Evolutionary conservation across 2,113 vertebrate genomes (phyloP).

Genomic region (Sturnira hondurensis): DNA sequence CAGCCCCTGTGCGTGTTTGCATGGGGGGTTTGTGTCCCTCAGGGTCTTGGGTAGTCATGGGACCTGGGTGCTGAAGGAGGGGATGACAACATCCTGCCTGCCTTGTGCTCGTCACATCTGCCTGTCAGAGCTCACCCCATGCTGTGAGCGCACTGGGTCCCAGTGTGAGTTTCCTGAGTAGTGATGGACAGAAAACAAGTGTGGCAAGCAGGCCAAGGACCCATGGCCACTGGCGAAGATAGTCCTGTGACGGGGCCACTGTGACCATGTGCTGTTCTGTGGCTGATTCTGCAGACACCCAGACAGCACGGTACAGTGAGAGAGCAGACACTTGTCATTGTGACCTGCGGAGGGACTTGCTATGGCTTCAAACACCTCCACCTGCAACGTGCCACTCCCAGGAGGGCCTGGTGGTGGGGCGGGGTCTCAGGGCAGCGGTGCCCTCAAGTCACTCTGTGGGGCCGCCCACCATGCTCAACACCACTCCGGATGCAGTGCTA

Average conservation of each 20-base stretch:
- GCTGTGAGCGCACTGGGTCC: accelerated
- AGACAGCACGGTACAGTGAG: background rate
- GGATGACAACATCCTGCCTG: accelerated
- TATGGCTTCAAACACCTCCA: background rate
- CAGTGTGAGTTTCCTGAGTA: background rate
- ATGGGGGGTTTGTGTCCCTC: accelerated
- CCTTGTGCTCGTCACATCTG: background rate
- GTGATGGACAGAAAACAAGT: background rate
- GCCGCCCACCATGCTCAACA: accelerated
- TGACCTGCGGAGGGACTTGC: accelerated
- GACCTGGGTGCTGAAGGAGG: background rate
- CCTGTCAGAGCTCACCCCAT: accelerated
- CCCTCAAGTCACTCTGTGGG: background rate
- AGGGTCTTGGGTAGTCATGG: background rate
- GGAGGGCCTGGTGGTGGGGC: background rate
- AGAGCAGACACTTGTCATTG: accelerated
- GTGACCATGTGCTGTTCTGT: background rate
- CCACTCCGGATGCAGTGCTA: accelerated
- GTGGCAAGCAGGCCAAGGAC: too few relatives aligned
- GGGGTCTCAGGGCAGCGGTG: background rate
- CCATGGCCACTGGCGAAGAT: accelerated
- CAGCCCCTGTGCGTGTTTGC: background rate
- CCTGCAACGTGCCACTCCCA: too few relatives aligned
- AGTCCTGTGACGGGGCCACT: accelerated
- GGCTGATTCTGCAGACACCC: background rate